These are phyloP conservation scores for Campoplex capitator DNA, from an alignment of 2,888 invertebrate genomes.

Conservation along the genomic window DNA sequence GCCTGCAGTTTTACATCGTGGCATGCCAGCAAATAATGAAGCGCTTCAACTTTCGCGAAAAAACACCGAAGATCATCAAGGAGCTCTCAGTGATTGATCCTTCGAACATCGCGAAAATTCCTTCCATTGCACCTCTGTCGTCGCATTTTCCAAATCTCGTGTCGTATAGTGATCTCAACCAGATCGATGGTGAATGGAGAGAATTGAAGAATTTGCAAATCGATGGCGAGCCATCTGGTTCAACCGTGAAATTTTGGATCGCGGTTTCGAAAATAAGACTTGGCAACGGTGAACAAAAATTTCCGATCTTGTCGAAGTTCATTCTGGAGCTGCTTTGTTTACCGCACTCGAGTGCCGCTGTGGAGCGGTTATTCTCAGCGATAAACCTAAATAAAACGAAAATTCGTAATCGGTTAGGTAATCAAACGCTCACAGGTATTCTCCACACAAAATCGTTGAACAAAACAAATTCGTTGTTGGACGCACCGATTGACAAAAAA, in stretches of 20 bases:
- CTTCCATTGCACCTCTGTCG: slow-evolving; percentile 42
- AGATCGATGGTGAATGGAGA: slow-evolving; percentile 27
- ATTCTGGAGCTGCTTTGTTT: neutral
- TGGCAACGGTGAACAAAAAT: slow-evolving; percentile 7
- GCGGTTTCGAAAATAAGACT: slow-evolving; percentile 3
- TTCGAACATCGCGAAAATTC: neutral
- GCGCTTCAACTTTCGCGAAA: slow-evolving; percentile 42
- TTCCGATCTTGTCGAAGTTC: slow-evolving; percentile 7
- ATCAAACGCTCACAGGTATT: slow-evolving; percentile 37
- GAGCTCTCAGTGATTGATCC: slow-evolving; percentile 33
- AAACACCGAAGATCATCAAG: slow-evolving; percentile 32
- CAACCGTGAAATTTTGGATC: neutral
- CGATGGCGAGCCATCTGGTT: neutral
- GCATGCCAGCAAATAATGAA: slow-evolving; percentile 37
- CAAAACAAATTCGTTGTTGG: neutral
- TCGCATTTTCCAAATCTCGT: slow-evolving; percentile 41
- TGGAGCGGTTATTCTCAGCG: neutral
- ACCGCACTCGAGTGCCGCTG: slow-evolving; percentile 19
- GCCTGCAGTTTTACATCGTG: slow-evolving; percentile 44
- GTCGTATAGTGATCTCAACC: slow-evolving; percentile 17
- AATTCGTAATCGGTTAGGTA: slow-evolving; percentile 22
- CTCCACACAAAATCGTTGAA: slow-evolving; percentile 20
- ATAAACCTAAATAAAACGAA: slow-evolving; percentile 23
- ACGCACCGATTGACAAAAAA: no score
- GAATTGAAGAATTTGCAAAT: slow-evolving; percentile 13